Conservation (phyloP, 2,888 invertebrate species). For the Exocentrus adspersus region DNA sequence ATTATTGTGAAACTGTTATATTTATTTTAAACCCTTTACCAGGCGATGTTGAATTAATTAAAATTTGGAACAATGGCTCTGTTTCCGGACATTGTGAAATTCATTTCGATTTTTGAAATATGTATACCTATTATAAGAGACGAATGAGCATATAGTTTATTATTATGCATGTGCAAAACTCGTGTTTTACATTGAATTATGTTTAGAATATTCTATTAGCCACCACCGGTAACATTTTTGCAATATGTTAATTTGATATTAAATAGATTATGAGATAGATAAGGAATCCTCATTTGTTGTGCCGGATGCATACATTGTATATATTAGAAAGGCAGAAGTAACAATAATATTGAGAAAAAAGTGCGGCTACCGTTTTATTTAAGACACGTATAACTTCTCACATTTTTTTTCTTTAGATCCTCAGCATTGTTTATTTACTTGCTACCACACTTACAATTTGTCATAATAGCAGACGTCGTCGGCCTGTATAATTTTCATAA, state of each 20-base stretch:
- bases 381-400: background rate
- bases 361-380: background rate
- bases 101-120: background rate
- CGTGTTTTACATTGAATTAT: background rate
- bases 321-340: background rate
- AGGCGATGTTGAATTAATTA: background rate
- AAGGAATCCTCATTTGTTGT: background rate
- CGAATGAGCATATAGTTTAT: background rate
- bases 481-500: no score
- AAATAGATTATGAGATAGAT: background rate
- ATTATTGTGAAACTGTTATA: background rate
- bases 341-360: background rate
- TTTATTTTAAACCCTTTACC: background rate
- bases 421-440: background rate
- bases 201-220: background rate
- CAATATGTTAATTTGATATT: background rate
- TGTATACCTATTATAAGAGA: background rate
- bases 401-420: no score
- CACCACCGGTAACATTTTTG: no score
- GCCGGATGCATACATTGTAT: background rate
- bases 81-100: background rate
- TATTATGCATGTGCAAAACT: background rate
- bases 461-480: background rate
- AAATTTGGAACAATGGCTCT: background rate
- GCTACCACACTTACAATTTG: background rate